Base-by-base conservation (phyloP, 2,113 vertebrate species). In the Sisor rabdophorus region DNA sequence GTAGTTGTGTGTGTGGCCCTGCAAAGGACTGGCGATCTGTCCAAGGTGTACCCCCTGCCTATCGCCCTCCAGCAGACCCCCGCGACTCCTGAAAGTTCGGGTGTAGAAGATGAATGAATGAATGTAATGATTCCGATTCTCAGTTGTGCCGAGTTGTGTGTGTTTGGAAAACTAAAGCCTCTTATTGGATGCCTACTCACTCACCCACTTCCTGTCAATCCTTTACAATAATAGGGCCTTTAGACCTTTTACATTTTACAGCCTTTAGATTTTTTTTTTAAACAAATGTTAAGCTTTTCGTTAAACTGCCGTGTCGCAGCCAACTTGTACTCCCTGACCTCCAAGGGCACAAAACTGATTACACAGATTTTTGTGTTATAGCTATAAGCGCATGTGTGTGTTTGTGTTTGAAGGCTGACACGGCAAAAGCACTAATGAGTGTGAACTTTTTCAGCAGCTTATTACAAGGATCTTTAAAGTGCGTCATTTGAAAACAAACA, bases 401-500 rank as follows among this genome's bases (percentile, higher is more conserved):
- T 53, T 59, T 81, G 61, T 58, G 40, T 36, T 6, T 44, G 12
- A 30, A 76, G 67, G 26, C 58, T 44, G 56, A 30, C 75, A 36
- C n/a, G 19, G 32, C 20, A 19, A 36, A 32, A 58, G 72, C 26
- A 65, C 60, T 68, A 53, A 71, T 11, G 30, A 67, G 72, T 47
- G 65, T 50, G 16, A 58, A 36, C 28, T 20, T 55, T 76, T 72
- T 63, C 56, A 28, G 53, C 24, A 11, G 64, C 47, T 71, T 76
- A 76, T 82, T 79, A 82, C 54, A 55, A 55, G 28, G 32, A 63
- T 76, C 68, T 69, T 61, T 28, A 69, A 73, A 69, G 55, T 59
- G 17, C 26, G 1, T 16, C 68, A 63, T 77, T 82, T 69, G 73
- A 73, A 82, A 73, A 79, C 76, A 79, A 82, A 79, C 77, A 76